These are phyloP conservation scores for Notiomystis cincta DNA, from an alignment of 2,113 vertebrate species.

Conservation along the genomic window DNA sequence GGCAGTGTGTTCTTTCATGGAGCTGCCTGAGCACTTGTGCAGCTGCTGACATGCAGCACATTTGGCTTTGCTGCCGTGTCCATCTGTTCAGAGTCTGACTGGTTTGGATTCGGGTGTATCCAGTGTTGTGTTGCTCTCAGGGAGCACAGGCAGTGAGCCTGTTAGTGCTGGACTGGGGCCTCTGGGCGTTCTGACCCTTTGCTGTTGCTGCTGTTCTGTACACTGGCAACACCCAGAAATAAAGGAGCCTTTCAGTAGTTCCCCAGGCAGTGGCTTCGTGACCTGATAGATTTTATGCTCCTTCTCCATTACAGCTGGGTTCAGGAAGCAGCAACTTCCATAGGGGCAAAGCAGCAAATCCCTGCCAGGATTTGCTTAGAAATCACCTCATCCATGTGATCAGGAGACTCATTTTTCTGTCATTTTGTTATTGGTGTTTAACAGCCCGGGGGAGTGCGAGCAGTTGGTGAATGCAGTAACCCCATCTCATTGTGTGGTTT, in stretches of 20 bases:
- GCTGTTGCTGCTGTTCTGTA: neutral
- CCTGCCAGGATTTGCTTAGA: neutral
- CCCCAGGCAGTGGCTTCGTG: fast-evolving
- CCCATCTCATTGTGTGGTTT: fast-evolving
- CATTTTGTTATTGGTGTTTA: neutral
- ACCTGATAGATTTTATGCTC: neutral
- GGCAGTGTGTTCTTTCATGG: neutral
- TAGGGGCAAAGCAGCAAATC: neutral
- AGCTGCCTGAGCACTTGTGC: neutral
- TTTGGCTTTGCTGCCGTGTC: neutral
- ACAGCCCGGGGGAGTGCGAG: fast-evolving
- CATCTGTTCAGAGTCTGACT: neutral
- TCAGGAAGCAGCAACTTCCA: neutral
- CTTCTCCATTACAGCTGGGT: neutral
- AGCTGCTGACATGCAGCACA: fast-evolving
- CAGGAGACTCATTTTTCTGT: neutral
- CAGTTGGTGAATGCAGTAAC: neutral
- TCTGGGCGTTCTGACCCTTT: neutral
- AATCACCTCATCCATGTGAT: neutral
- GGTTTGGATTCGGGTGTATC: neutral
- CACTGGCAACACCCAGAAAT: neutral
- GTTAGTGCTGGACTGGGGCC: neutral
- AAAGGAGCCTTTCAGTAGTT: neutral
- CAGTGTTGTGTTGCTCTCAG: fast-evolving
- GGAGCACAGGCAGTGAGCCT: neutral